Evolutionary conservation across 23 tunicate species (phyloP).

Genomic region (Phallusia fumigata): DNA sequence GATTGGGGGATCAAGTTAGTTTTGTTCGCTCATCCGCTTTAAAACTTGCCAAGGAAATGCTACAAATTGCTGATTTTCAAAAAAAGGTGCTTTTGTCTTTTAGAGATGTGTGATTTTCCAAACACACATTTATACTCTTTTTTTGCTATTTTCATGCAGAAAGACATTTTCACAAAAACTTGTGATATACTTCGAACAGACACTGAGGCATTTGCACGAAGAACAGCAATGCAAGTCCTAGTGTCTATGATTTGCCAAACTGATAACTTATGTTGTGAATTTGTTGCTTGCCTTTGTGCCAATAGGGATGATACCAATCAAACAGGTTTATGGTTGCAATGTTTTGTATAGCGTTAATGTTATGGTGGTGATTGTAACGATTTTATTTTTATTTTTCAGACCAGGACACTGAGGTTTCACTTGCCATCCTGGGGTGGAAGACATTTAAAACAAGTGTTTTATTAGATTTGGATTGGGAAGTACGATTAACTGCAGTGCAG

Average conservation of each 20-base stretch:
- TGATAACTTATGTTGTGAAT: neutral
- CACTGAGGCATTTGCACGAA: neutral
- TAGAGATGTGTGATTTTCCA: no score
- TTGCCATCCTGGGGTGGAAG: neutral
- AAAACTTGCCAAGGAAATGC: neutral
- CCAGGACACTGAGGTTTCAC: neutral
- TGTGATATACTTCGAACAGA: neutral
- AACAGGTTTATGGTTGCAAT: neutral
- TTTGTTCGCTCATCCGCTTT: neutral
- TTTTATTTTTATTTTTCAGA: neutral
- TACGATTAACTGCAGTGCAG: neutral
- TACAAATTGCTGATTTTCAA: neutral
- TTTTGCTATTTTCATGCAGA: neutral
- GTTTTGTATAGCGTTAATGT: neutral
- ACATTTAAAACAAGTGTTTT: neutral
- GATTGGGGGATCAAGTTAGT: neutral
- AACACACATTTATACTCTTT: neutral
- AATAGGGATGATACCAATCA: neutral
- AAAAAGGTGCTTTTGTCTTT: neutral
- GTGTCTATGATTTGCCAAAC: neutral
- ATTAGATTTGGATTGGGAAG: neutral
- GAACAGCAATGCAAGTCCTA: neutral
- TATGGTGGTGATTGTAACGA: neutral
- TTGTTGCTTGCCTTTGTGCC: neutral
- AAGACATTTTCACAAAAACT: neutral